Evolutionary conservation across 2,888 invertebrate species (phyloP).

Genomic region (Drosophila flavopinicola): DNA sequence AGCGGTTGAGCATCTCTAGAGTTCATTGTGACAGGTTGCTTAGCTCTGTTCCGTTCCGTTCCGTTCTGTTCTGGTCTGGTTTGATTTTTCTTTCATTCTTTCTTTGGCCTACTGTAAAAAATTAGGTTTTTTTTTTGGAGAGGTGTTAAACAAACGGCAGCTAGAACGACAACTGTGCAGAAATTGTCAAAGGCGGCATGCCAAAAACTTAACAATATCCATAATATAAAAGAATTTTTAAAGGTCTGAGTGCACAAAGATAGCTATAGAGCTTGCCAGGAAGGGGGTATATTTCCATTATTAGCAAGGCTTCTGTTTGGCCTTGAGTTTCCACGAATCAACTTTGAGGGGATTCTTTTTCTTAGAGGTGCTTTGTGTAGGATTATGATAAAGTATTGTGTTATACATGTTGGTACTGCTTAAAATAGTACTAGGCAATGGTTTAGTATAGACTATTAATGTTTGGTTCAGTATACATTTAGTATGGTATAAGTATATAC

Average conservation of each 20-base stretch:
- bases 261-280: slow-evolving; percentile 8
- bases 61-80: too few species aligned
- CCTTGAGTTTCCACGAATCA: slow-evolving; percentile 5
- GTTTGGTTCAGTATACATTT: too few species aligned
- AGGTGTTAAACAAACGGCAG: slow-evolving; percentile 79
- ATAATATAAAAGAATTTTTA: slow-evolving; percentile 10
- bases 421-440: too few species aligned
- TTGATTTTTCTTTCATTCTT: slow-evolving; percentile 8
- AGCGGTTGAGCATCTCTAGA: slow-evolving; percentile 32
- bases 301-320: slow-evolving; percentile 22
- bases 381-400: too few species aligned
- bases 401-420: too few species aligned
- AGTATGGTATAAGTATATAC: too few species aligned
- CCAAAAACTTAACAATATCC: slow-evolving; percentile 5
- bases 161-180: slow-evolving; percentile 60
- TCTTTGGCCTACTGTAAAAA: slow-evolving; percentile 54
- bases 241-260: slow-evolving; percentile 16
- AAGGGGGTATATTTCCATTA: slow-evolving; percentile 15
- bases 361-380: too few species aligned
- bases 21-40: slow-evolving; percentile 53
- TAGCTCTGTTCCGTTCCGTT: not conserved
- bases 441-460: too few species aligned
- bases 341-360: not conserved
- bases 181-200: slow-evolving; percentile 38
- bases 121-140: slow-evolving; percentile 42